Evolutionary conservation across 2,113 vertebrate genomes (phyloP).

Genomic region (Agapornis roseicollis): DNA sequence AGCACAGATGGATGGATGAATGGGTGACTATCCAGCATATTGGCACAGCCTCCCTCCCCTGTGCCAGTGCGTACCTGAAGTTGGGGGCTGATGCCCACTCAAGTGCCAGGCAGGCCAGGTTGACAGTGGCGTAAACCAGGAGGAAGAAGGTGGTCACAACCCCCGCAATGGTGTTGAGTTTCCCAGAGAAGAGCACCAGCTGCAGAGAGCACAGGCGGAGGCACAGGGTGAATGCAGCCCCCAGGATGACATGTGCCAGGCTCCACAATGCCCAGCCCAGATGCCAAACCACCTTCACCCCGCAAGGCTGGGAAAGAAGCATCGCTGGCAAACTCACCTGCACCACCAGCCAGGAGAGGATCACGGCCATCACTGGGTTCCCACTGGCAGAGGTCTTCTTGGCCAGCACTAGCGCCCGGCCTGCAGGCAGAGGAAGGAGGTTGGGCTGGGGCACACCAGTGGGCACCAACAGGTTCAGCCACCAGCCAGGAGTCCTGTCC

Average conservation of each 20-base stretch:
- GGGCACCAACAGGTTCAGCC: neutral
- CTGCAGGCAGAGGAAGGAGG: conserved; percentile 10
- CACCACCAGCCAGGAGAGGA: conserved; percentile 89
- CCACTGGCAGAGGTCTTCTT: conserved; percentile 83
- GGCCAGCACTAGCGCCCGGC: conserved; percentile 77
- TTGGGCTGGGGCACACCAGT: neutral
- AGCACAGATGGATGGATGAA: neutral
- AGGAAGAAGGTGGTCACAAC: conserved; percentile 92
- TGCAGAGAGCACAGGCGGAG: conserved; percentile 23
- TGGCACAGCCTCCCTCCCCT: neutral
- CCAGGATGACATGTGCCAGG: accelerated
- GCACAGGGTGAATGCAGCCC: neutral
- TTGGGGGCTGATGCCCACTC: conserved; percentile 93
- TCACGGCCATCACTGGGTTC: conserved; percentile 88
- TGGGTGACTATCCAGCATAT: neutral
- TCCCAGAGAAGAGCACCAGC: conserved; percentile 89
- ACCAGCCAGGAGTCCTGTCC: neutral
- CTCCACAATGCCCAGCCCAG: neutral
- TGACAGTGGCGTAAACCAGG: conserved; percentile 88
- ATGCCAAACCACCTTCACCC: neutral
- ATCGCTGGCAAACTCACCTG: conserved; percentile 70
- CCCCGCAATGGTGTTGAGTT: conserved; percentile 91
- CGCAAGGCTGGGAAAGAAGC: accelerated
- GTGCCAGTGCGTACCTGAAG: conserved; percentile 77
- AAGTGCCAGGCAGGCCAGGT: conserved; percentile 87